phyloP scores from a whole-genome alignment of 1,140 invertebrate genomes.

The Aporrectodea caliginosa region DNA sequence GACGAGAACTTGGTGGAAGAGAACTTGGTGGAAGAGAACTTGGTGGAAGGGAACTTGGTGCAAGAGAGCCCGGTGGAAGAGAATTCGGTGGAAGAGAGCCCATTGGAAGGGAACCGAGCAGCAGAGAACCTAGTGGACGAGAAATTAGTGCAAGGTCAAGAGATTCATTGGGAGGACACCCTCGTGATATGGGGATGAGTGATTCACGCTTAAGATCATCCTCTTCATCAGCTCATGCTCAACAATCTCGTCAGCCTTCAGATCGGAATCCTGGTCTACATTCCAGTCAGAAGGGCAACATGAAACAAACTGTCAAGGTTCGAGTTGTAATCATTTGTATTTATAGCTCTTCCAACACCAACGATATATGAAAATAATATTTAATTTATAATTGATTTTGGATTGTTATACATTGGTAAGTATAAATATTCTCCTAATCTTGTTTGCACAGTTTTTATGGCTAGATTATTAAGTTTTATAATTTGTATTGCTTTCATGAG shows the following conservation, averaged over 20 bases:
- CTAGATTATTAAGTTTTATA: too few relatives aligned
- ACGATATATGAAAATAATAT: too few relatives aligned
- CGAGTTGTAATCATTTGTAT: too few relatives aligned
- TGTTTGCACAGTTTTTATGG: too few relatives aligned
- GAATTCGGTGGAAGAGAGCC: neutral
- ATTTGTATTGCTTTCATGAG: too few relatives aligned
- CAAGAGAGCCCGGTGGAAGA: neutral
- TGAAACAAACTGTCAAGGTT: too few relatives aligned
- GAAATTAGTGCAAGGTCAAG: too few relatives aligned
- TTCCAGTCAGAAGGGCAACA: neutral
- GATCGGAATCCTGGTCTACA: neutral
- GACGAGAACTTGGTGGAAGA: neutral
- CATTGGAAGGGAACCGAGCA: neutral
- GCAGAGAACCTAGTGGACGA: neutral
- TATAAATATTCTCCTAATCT: too few relatives aligned
- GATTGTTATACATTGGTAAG: too few relatives aligned
- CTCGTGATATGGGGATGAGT: neutral
- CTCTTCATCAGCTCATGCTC: neutral
- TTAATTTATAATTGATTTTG: too few relatives aligned
- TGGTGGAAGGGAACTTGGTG: neutral
- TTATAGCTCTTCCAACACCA: too few relatives aligned
- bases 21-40: neutral
- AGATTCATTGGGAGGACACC: neutral
- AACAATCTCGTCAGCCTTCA: neutral
- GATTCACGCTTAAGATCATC: neutral